Percentiles rank a stretch among this genome's conserved stretches.
phyloP scores from a whole-genome alignment of 2,797 vertebrate genomes.

The Valencia hispanica region DNA sequence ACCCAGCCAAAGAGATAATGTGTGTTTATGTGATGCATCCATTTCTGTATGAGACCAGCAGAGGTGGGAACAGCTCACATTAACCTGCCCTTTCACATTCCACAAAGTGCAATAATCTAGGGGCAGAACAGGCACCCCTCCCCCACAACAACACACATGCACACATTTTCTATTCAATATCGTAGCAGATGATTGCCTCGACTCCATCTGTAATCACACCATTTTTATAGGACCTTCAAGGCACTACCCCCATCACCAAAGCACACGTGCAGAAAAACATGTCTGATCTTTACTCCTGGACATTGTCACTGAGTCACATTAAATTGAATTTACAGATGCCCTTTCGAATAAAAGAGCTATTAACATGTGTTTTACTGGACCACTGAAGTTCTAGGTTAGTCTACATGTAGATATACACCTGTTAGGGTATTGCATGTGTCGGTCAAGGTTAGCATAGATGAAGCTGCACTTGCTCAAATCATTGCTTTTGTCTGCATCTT shows the following conservation, averaged over 20 bases:
- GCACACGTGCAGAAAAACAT: slow-evolving; percentile 4
- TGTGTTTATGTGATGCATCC: background rate
- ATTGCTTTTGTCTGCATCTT: too few species aligned
- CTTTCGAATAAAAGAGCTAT: slow-evolving; percentile 9
- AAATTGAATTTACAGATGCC: slow-evolving; percentile 39
- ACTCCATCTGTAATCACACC: slow-evolving; percentile 59
- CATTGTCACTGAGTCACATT: slow-evolving; percentile 41
- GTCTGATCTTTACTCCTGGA: slow-evolving; percentile 34
- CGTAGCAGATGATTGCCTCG: slow-evolving; percentile 49
- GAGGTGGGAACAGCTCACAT: slow-evolving; percentile 44
- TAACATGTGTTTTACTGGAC: slow-evolving; percentile 12
- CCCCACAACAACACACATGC: background rate
- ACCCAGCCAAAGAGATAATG: slow-evolving; percentile 2
- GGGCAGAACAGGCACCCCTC: background rate
- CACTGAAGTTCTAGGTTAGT: background rate
- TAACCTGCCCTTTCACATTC: slow-evolving; percentile 69
- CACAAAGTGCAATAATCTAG: slow-evolving; percentile 63
- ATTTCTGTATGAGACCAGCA: slow-evolving; percentile 47
- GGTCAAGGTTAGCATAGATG: background rate
- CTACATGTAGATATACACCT: background rate
- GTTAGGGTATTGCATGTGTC: slow-evolving; percentile 4
- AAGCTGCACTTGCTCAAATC: too few species aligned
- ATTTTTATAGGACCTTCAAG: slow-evolving; percentile 33
- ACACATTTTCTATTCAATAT: slow-evolving; percentile 28
- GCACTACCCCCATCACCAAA: slow-evolving; percentile 8